A percentile compares a stretch with the other conserved stretches of the same genome.
Conservation (phyloP, 2,113 vertebrate species). For the Reinhardtius hippoglossoides region DNA sequence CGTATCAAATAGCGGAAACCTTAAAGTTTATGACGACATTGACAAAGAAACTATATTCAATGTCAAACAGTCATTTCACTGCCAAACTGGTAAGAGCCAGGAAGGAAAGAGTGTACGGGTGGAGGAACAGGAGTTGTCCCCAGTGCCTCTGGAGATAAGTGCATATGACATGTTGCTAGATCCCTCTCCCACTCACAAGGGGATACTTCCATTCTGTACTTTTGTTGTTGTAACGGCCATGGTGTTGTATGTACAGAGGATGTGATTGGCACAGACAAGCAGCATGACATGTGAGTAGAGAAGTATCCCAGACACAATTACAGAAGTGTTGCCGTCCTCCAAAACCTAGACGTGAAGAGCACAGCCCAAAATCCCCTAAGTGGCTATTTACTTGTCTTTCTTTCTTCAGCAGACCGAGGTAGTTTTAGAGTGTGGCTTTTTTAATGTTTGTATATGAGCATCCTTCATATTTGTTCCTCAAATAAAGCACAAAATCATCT, state of each 20-base stretch:
- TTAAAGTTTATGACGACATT: background rate
- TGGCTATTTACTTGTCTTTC: background rate
- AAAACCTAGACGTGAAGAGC: background rate
- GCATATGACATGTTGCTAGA: constrained; percentile 42
- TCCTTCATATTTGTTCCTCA: background rate
- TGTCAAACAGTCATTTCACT: background rate
- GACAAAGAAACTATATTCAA: constrained; percentile 15
- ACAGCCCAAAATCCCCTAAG: constrained; percentile 6
- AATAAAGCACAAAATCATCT: background rate
- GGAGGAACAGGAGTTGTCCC: constrained; percentile 30
- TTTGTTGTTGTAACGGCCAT: constrained; percentile 40
- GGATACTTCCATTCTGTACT: constrained; percentile 48
- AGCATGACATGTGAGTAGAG: constrained; percentile 42
- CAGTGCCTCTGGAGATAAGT: constrained; percentile 48
- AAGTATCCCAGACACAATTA: constrained; percentile 37
- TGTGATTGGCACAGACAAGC: constrained; percentile 53
- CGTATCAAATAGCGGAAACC: background rate
- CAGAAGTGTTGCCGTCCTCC: background rate
- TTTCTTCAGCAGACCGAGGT: background rate
- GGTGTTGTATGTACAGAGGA: constrained; percentile 54
- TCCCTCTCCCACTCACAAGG: constrained; percentile 43
- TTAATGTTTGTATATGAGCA: background rate
- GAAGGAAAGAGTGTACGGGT: background rate
- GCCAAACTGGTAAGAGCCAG: background rate
- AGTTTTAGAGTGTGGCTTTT: background rate